Percentiles rank a stretch among this genome's conserved stretches.
Conservation (phyloP, 2,888 invertebrate genomes). For the Ametastegia equiseti region DNA sequence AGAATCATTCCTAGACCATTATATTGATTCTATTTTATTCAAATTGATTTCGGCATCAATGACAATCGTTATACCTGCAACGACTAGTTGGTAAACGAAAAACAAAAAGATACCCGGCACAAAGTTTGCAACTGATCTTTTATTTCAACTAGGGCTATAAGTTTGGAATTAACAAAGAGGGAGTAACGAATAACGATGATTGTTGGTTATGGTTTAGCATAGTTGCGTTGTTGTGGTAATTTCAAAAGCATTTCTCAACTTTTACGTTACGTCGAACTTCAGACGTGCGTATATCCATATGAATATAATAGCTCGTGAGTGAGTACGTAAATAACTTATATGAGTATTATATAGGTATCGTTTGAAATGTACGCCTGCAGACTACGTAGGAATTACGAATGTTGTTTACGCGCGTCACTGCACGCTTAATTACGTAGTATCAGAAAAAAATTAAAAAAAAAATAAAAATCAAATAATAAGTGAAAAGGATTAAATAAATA, state of each 20-base stretch:
- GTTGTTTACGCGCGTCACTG: constrained; percentile 32
- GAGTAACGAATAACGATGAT: constrained; percentile 18
- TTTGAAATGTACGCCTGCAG: not conserved
- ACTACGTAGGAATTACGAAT: not conserved
- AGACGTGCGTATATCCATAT: not conserved
- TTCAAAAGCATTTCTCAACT: constrained; percentile 21
- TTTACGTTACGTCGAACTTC: constrained; percentile 3
- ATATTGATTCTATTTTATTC: not conserved
- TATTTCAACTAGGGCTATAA: not conserved
- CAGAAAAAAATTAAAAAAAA: constrained; percentile 32
- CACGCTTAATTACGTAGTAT: constrained; percentile 11
- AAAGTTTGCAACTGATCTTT: not conserved
- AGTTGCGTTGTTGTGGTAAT: constrained; percentile 27
- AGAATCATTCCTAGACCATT: too few species aligned
- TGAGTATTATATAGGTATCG: not conserved
- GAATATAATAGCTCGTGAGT: not conserved
- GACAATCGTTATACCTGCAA: not conserved
- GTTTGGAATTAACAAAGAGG: not conserved
- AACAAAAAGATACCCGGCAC: not conserved
- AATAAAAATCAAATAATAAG: constrained; percentile 41
- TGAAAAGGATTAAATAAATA: constrained; percentile 36
- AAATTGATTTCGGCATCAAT: not conserved
- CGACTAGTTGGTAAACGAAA: not conserved
- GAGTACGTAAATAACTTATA: not conserved
- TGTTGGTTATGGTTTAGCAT: constrained; percentile 18